A percentile compares a stretch with the other conserved stretches of the same genome.
These are phyloP conservation scores for Channa argus DNA, from an alignment of 2,113 vertebrate species.

Conservation along the genomic window DNA sequence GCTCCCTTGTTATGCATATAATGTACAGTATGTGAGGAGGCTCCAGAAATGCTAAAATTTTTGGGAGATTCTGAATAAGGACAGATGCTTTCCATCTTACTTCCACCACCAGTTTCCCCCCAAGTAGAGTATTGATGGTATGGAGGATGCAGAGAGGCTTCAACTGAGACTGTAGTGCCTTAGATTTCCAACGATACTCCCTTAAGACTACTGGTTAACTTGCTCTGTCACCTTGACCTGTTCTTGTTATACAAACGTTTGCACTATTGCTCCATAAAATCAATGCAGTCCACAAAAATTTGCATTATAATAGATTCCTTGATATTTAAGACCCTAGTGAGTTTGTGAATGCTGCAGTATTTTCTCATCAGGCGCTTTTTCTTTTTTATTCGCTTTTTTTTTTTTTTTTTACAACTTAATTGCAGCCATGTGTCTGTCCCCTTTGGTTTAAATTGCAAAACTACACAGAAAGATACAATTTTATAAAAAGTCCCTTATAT, in stretches of 20 bases:
- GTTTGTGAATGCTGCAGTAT: neutral
- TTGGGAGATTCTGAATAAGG: slow-evolving; percentile 33
- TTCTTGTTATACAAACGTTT: slow-evolving; percentile 51
- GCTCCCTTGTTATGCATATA: slow-evolving; percentile 28
- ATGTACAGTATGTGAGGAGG: slow-evolving; percentile 18
- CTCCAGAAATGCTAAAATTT: neutral
- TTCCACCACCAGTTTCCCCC: slow-evolving; percentile 3
- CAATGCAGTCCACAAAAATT: slow-evolving; percentile 20
- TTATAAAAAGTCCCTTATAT: no score
- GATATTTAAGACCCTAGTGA: slow-evolving; percentile 2
- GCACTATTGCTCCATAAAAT: slow-evolving; percentile 51
- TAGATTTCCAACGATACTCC: slow-evolving; percentile 72
- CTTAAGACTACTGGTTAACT: slow-evolving; percentile 60
- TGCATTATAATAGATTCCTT: neutral
- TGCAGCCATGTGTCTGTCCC: neutral
- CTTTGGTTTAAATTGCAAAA: neutral
- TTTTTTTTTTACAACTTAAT: neutral
- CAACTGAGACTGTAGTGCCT: slow-evolving; percentile 79
- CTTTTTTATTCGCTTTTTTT: neutral
- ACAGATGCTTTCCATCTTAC: slow-evolving; percentile 6
- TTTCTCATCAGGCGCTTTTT: slow-evolving; percentile 19
- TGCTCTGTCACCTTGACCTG: slow-evolving; percentile 42
- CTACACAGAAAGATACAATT: no score
- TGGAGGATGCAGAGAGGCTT: slow-evolving; percentile 40
- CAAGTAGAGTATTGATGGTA: slow-evolving; percentile 18